These are phyloP conservation scores for Diarsia brunnea DNA, from an alignment of 2,888 invertebrate species.

Conservation along the genomic window DNA sequence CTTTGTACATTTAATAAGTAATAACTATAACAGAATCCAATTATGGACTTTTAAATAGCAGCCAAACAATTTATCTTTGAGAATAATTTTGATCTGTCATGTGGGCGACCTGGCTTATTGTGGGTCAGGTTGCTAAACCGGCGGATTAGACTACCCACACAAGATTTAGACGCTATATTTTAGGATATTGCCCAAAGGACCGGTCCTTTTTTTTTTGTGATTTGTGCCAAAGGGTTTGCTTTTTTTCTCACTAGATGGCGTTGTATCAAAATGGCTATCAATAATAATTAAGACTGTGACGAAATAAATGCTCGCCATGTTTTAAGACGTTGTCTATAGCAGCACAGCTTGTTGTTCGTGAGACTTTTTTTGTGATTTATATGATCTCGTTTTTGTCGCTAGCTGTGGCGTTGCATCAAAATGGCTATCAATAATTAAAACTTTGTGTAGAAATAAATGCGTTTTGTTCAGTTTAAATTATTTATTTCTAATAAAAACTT, in stretches of 20 bases:
- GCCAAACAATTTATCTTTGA: constrained; percentile 28
- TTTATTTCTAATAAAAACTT: not conserved
- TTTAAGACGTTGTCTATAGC: no score
- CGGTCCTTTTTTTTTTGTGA: not conserved
- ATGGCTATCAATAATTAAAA: not conserved
- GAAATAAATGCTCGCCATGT: no score
- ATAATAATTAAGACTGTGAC: not conserved
- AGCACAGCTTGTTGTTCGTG: no score
- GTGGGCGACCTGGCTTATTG: constrained; percentile 48
- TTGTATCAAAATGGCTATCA: not conserved
- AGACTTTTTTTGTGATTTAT: no score
- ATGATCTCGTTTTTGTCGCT: no score
- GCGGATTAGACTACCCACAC: constrained; percentile 45
- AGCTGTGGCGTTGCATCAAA: not conserved
- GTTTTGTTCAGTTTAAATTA: not conserved
- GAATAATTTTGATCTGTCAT: constrained; percentile 38
- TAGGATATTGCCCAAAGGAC: constrained; percentile 34
- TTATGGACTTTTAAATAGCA: constrained; percentile 48
- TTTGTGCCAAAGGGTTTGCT: not conserved
- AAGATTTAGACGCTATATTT: constrained; percentile 26
- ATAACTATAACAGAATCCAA: constrained; percentile 32
- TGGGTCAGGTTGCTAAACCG: constrained; percentile 44
- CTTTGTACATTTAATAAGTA: constrained; percentile 9
- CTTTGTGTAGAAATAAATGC: not conserved
- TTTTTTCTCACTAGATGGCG: constrained; percentile 8